Evolutionary conservation across 1,140 invertebrate genomes (phyloP), one percentile per base, ranked within the genome.

Genomic region (Prorops nasuta): DNA sequence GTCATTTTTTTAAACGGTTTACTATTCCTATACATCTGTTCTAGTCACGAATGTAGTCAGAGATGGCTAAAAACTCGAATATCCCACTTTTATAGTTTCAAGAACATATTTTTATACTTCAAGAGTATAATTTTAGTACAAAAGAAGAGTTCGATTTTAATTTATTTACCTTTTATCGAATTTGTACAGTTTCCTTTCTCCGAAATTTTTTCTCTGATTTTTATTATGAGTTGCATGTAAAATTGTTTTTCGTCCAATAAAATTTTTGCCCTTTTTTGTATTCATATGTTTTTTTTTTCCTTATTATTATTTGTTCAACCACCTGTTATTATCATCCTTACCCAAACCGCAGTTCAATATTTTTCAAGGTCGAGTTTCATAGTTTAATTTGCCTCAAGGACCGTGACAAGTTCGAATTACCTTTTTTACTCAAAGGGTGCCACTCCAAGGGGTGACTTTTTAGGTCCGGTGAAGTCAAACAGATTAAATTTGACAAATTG

Each of bases 11-110:
- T 50, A 67, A 51, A 53, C 56, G 36, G 55, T 64, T 66, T 64
- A 64, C 55, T 53, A 67, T 60, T 54, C 58, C 54, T 49, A 56
- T 56, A 28, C 10, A 54, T 43, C 54, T 61, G 59, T 63, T 56
- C 66, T 69, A 69, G 67, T 69, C 67, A 64, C 55, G 55, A 56
- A 64, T 48, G 37, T 63, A 63, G 51, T 68, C 63, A 54, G 41
- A 28, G 2, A n/a, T n/a, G n/a, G n/a, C n/a, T n/a, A n/a, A n/a
- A n/a, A n/a, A n/a, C n/a, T n/a, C n/a, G n/a, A n/a, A n/a, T n/a
- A n/a, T n/a, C n/a, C n/a, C n/a, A n/a, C n/a, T n/a, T n/a, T n/a
- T n/a, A n/a, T n/a, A n/a, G n/a, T n/a, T n/a, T n/a, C n/a, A n/a
- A n/a, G n/a, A n/a, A n/a, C n/a, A n/a, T n/a, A n/a, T n/a, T n/a